Evolutionary conservation across 64 coral and sea anemone genomes (phyloP).

Genomic region (Montipora efflorescens): DNA sequence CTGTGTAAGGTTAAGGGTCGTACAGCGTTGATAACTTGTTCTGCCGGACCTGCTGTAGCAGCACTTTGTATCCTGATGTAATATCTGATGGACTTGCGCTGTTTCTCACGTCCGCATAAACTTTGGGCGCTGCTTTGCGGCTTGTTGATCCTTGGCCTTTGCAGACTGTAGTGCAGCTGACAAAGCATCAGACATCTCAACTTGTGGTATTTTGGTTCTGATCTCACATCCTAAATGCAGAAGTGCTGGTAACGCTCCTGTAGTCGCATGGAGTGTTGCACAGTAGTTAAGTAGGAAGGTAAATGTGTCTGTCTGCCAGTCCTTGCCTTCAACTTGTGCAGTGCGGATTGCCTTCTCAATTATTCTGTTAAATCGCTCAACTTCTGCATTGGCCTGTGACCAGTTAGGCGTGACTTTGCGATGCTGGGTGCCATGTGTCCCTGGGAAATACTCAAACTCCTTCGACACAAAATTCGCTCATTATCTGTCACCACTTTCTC

Average conservation of each 20-base stretch:
- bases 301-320: conserved; percentile 25
- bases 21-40: conserved; percentile 62
- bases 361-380: conserved; percentile 35
- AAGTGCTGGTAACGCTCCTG: conserved; percentile 19
- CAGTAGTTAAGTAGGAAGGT: conserved; percentile 59
- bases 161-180: background rate
- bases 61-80: conserved; percentile 47
- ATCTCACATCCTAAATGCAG: conserved; percentile 45
- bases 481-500: conserved; percentile 39
- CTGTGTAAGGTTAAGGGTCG: conserved; percentile 35
- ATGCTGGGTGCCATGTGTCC: conserved; percentile 46
- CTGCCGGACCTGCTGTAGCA: conserved; percentile 11
- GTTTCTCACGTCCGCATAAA: background rate
- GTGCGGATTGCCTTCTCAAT: conserved; percentile 59
- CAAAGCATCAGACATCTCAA: conserved; percentile 16
- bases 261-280: conserved; percentile 41
- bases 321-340: conserved; percentile 56
- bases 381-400: conserved; percentile 50
- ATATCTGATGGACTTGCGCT: conserved; percentile 38
- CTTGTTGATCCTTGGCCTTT: background rate
- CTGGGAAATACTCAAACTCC: conserved; percentile 30
- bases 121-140: conserved; percentile 14
- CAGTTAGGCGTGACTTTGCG: conserved; percentile 73
- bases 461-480: conserved; percentile 37
- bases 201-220: conserved; percentile 65